Percentiles rank a stretch among this genome's conserved stretches.
phyloP scores from a whole-genome alignment of 2,888 invertebrate genomes.

The Empis stercorea region DNA sequence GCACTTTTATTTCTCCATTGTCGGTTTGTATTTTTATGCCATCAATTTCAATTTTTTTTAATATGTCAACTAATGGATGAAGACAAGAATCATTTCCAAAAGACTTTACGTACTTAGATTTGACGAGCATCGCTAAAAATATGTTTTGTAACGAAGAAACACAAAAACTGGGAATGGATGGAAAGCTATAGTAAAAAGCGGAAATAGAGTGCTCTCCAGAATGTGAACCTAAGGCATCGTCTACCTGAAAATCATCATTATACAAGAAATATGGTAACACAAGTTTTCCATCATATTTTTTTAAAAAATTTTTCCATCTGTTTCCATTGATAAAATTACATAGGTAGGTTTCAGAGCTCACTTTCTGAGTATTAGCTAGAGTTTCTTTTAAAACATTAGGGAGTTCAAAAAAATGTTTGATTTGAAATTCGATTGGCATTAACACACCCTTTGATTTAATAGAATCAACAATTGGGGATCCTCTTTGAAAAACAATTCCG shows the following conservation, averaged over 20 bases:
- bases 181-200: conserved; percentile 10
- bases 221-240: conserved; percentile 9
- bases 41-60: conserved; percentile 10
- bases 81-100: conserved; percentile 9
- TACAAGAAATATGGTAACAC: conserved; percentile 8
- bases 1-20: conserved; percentile 7
- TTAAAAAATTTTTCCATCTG: conserved; percentile 6
- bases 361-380: conserved; percentile 5
- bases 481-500: too few species aligned
- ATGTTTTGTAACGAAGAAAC: conserved; percentile 9
- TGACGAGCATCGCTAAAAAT: conserved; percentile 10
- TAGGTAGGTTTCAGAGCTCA: conserved; percentile 4
- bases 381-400: conserved; percentile 5
- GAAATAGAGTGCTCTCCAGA: conserved; percentile 9
- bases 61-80: conserved; percentile 9
- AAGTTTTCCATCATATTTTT: conserved; percentile 6
- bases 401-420: conserved; percentile 11
- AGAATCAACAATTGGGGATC: conserved; percentile 8
- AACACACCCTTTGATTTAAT: conserved; percentile 9
- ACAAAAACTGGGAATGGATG: conserved; percentile 5
- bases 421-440: conserved; percentile 11
- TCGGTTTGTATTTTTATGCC: conserved; percentile 8
- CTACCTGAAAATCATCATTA: conserved; percentile 9
- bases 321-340: conserved; percentile 8
- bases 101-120: conserved; percentile 8